Percentiles rank a stretch among this genome's conserved stretches.
phyloP scores from a whole-genome alignment of 2,888 invertebrate genomes.

The Lithophane semibrunnea region DNA sequence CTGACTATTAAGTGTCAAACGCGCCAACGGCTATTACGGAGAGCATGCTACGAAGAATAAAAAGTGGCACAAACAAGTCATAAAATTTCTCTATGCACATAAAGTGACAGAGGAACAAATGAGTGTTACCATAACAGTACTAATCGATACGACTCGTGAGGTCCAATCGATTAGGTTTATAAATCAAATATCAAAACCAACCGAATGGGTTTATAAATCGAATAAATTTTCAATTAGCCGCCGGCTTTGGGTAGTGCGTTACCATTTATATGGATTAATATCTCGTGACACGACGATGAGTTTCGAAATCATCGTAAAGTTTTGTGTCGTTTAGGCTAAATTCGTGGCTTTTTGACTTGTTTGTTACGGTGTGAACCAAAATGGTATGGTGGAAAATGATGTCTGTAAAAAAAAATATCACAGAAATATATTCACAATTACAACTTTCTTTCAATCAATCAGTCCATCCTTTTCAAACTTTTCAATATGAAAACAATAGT shows the following conservation, averaged over 20 bases:
- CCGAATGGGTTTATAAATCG: slow-evolving; percentile 72
- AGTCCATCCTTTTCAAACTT: background rate
- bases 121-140: slow-evolving; percentile 66
- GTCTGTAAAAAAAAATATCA: background rate
- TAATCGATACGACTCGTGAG: slow-evolving; percentile 68
- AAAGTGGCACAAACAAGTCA: slow-evolving; percentile 48
- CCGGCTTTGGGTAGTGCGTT: slow-evolving; percentile 61
- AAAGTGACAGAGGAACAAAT: slow-evolving; percentile 64
- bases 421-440: background rate
- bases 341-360: background rate
- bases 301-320: slow-evolving; percentile 52
- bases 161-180: slow-evolving; percentile 67
- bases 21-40: background rate
- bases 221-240: slow-evolving; percentile 71
- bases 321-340: slow-evolving; percentile 9
- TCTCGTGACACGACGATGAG: slow-evolving; percentile 51
- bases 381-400: background rate
- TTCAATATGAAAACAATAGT: slow-evolving; percentile 24
- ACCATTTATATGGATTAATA: slow-evolving; percentile 70
- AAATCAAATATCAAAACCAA: slow-evolving; percentile 72
- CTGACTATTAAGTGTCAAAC: background rate
- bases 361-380: background rate
- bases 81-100: slow-evolving; percentile 55
- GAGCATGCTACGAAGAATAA: slow-evolving; percentile 18
- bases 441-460: background rate